phyloP scores from a whole-genome alignment of 2,888 invertebrate species.

The Reticulitermes lucifugus region DNA sequence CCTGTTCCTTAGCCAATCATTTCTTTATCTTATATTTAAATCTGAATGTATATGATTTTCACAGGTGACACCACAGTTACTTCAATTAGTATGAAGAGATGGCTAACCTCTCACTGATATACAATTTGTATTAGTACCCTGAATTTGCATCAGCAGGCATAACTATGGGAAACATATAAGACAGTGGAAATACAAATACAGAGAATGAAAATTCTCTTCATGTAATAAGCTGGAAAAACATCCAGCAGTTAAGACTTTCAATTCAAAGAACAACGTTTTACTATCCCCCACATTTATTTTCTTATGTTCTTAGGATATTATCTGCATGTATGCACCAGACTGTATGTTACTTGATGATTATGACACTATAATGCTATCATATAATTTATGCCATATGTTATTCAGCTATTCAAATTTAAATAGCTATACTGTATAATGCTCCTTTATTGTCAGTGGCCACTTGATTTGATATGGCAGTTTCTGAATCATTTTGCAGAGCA shows the following conservation, averaged over 20 bases:
- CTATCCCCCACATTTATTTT: not conserved
- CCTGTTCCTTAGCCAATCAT: not conserved
- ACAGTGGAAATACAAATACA: not conserved
- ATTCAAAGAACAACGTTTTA: not conserved
- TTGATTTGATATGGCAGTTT: not conserved
- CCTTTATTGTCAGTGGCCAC: constrained; percentile 1
- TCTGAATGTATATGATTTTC: not conserved
- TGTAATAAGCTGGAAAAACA: not conserved
- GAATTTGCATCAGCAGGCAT: not conserved
- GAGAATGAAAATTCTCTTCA: not conserved
- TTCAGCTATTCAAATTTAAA: not conserved
- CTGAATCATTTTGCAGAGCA: not conserved
- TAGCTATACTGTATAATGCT: not conserved
- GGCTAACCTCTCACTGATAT: not conserved
- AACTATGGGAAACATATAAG: not conserved
- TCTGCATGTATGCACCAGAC: not conserved
- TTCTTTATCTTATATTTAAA: not conserved
- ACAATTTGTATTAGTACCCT: not conserved
- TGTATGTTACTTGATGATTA: not conserved
- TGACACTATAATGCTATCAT: not conserved
- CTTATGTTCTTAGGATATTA: not conserved
- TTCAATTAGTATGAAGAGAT: not conserved
- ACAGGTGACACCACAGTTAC: not conserved
- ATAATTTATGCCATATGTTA: not conserved
- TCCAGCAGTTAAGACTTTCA: not conserved